phyloP scores from a whole-genome alignment of 2,888 invertebrate species.

The Pandemis heparana region DNA sequence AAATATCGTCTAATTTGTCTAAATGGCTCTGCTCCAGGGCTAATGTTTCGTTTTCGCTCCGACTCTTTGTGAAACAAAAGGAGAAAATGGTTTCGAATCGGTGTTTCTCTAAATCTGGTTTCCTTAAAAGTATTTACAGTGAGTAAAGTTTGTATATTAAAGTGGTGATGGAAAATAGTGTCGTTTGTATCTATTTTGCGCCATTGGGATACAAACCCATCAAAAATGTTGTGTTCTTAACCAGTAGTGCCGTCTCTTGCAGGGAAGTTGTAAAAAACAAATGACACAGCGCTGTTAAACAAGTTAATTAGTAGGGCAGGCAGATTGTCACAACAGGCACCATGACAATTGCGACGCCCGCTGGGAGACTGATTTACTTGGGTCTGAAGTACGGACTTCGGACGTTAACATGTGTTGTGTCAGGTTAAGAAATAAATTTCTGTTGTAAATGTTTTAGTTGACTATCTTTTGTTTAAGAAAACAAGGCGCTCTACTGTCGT shows the following conservation, averaged over 20 bases:
- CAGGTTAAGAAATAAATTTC: not conserved
- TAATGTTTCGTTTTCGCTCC: slow-evolving; percentile 12
- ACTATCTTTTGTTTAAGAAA: slow-evolving; percentile 1
- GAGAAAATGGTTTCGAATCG: not conserved
- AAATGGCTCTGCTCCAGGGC: slow-evolving; percentile 7
- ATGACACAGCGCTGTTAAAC: slow-evolving; percentile 66
- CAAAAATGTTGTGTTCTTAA: not conserved
- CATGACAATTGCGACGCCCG: slow-evolving; percentile 61
- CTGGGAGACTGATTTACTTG: slow-evolving; percentile 46
- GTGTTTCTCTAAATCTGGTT: not conserved
- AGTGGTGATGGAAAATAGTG: not conserved
- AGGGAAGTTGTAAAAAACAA: slow-evolving; percentile 43
- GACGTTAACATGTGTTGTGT: slow-evolving; percentile 9
- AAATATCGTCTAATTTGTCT: slow-evolving; percentile 14
- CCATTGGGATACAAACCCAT: not conserved
- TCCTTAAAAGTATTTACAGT: not conserved
- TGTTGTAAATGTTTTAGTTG: slow-evolving; percentile 5
- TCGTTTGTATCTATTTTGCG: not conserved
- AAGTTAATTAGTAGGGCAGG: slow-evolving; percentile 73
- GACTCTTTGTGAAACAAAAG: slow-evolving; percentile 2
- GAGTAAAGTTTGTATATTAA: not conserved
- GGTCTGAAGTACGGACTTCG: slow-evolving; percentile 6
- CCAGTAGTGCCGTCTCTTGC: slow-evolving; percentile 18
- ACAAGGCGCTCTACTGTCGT: not conserved
- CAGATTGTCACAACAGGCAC: slow-evolving; percentile 69